A percentile compares a stretch with the other conserved stretches of the same genome.
Conservation (phyloP, 2,113 vertebrate genomes). For the Cyprinus carpio region DNA sequence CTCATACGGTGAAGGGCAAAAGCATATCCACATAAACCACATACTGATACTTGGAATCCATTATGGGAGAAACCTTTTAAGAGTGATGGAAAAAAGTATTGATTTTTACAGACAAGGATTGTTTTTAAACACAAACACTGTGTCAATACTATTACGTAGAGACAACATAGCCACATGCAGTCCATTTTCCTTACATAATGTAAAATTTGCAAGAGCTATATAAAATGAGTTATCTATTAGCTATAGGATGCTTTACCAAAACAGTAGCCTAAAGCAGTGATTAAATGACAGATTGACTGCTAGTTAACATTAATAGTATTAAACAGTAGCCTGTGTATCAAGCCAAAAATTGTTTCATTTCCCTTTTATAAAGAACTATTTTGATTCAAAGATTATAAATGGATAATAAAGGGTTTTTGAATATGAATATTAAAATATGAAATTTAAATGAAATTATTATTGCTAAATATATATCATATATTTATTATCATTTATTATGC, state of each 20-base stretch:
- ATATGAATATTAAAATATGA: too few relatives aligned
- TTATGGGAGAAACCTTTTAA: neutral
- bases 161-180: neutral
- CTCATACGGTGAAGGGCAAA: neutral
- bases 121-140: conserved; percentile 22
- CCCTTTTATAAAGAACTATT: too few relatives aligned
- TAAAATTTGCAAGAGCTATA: neutral
- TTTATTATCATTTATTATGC: too few relatives aligned
- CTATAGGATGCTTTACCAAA: neutral
- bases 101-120: neutral
- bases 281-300: neutral
- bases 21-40: neutral
- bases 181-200: neutral
- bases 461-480: too few relatives aligned
- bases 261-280: neutral
- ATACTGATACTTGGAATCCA: neutral
- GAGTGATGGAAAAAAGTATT: conserved; percentile 3
- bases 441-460: too few relatives aligned
- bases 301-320: neutral
- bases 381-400: too few relatives aligned
- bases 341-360: too few relatives aligned
- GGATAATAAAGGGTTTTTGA: too few relatives aligned
- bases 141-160: neutral
- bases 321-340: neutral
- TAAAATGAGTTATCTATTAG: neutral